Base-by-base conservation (phyloP, 2,888 invertebrate genomes). In the Fragum fragum region DNA sequence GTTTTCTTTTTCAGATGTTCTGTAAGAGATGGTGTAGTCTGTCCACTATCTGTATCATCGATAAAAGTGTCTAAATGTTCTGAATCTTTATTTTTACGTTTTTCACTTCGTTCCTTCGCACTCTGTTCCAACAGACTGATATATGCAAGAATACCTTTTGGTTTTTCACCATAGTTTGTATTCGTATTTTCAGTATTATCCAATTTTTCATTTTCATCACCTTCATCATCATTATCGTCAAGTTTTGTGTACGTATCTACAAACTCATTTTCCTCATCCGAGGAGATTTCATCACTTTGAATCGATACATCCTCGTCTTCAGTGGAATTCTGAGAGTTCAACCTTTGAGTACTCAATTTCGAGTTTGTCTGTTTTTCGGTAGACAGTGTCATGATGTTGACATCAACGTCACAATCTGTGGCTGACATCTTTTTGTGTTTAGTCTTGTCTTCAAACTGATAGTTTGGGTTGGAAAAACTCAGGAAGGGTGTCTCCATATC, bases 391-490 rank as follows among this genome's bases (percentile, higher is more conserved):
- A 89, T 77, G 28, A 86, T 83, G 70, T 85, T 88, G 55, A 79
- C 83, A 63, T 90, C 86, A 1, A 83, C 79, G 74, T 89, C 85
- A 26, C 85, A 74, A 47, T 79, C 76, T 23, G 69, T 57, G 18
- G 70, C 36, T 42, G 79, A 73, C 79, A 89, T 69, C 82, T 86
- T 76, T 59, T 89, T 76, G 70, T 91, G 91, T 61, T 88, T 88
- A 73, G 88, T 88, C 47, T 89, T 81, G 66, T 91, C 92, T 26
- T 90, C 90, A 92, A 97, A 95, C 93, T 97, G 97, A 95, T 98
- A 98, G 95, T 98, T 98, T 32, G 98, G 98, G 95, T 98, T 98
- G 95, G 98, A 97, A 95, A 98, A 98, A 92, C 98, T 98, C 94
- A 93, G 88, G 77, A 97, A 91, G 14, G 91, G 96, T 87, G 97